Conservation (phyloP, 2,113 vertebrate species). For the Capricornis sumatraensis region DNA sequence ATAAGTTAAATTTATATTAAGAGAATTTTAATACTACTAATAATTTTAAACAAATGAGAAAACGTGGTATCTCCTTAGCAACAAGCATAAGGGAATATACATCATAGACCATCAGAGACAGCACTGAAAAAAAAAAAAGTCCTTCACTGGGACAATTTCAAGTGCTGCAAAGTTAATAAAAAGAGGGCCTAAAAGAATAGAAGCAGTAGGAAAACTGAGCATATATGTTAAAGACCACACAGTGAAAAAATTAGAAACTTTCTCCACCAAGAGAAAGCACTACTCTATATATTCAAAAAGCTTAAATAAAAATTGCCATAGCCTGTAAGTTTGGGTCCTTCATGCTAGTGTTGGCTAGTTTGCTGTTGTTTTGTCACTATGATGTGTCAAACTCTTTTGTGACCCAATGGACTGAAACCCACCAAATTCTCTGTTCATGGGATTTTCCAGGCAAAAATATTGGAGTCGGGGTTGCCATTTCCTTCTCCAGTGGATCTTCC, state of each 20-base stretch:
- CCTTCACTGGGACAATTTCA: not conserved
- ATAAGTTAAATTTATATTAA: not conserved
- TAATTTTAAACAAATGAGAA: not conserved
- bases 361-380: not conserved
- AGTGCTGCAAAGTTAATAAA: not conserved
- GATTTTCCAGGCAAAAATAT: not conserved
- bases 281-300: not conserved
- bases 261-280: not conserved
- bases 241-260: not conserved
- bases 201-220: not conserved
- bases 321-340: not conserved
- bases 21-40: not conserved
- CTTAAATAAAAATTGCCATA: not conserved
- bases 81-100: not conserved
- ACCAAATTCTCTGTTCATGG: not conserved
- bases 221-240: not conserved
- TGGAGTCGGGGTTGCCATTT: not conserved
- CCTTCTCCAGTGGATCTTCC: not conserved
- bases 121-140: not conserved
- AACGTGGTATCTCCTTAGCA: not conserved
- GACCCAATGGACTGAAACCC: not conserved
- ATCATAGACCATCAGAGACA: not conserved
- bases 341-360: not conserved
- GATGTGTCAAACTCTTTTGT: not conserved
- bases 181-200: not conserved